Base-by-base conservation (phyloP, 2,888 invertebrate genomes). In the Epirrhoe tristata region DNA sequence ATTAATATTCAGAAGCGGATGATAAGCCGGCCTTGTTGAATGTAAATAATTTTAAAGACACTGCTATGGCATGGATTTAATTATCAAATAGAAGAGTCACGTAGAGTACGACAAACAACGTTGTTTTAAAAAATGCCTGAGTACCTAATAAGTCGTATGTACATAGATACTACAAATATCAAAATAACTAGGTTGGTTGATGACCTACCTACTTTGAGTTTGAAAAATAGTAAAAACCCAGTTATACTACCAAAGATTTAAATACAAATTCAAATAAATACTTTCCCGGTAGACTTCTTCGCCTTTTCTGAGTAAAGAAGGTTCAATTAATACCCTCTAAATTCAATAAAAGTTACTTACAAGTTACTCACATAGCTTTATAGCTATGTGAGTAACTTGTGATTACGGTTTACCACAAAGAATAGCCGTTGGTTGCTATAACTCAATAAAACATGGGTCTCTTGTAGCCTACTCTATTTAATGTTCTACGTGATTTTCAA, bases 401-500 rank as follows among this genome's bases (percentile, higher is more conserved):
- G 64, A 78, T 77, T 66, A 68, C 70, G 58, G 14, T 63, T 73
- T 70, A 82, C 84, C 83, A 76, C 84, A 79, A 76, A 75, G 67
- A 80, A 77, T 64, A 43, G 55, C 34, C 63, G 77, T 74, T 71
- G 73, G 66, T 72, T 61, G 71, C 72, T 68, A 77, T 77, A 78
- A 76, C 58, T 75, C 69, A 59, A 61, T 58, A 72, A 75, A 75
- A 72, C 64, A 72, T 53, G 66, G 16, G 48, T 67, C 70, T 73
- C 56, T 58, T 55, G 70, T 6, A 46, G 64, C 65, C 64, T 71
- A 72, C 59, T 64, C 59, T 71, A 73, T 75, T 74, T 76, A 78
- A 81, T 79, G 31, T 81, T 80, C 74, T 79, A 82, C 81, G 81
- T 81, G 78, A 74, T 72, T 55, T 65, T 69, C 62, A 62, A 63